Evolutionary conservation across 2,888 invertebrate genomes (phyloP).

Genomic region (Caenorhabditis imperialis): DNA sequence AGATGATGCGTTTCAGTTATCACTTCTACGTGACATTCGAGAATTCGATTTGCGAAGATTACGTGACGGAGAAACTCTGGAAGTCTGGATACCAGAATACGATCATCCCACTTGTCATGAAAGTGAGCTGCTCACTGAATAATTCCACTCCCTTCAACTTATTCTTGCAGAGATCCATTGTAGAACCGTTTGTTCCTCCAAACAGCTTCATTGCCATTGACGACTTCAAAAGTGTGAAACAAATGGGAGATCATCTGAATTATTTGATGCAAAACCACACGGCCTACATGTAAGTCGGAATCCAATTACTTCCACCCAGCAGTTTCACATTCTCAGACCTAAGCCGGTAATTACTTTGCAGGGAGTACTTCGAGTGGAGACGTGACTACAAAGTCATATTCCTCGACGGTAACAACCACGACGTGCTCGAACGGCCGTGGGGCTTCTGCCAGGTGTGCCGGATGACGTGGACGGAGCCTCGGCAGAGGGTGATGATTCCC

Average conservation of each 20-base stretch:
- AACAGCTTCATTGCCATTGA: slow-evolving; percentile 80
- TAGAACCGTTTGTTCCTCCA: slow-evolving; percentile 78
- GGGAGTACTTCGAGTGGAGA: slow-evolving; percentile 80
- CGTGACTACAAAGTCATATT: slow-evolving; percentile 71
- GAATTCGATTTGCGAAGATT: slow-evolving; percentile 77
- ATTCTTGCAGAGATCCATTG: slow-evolving; percentile 64
- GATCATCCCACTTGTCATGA: slow-evolving; percentile 74
- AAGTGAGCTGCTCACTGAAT: slow-evolving; percentile 40
- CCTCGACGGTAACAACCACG: slow-evolving; percentile 72
- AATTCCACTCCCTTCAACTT: neutral
- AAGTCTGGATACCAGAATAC: slow-evolving; percentile 70
- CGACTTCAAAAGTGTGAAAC: slow-evolving; percentile 79
- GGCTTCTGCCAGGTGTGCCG: slow-evolving; percentile 77
- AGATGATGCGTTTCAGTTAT: slow-evolving; percentile 63
- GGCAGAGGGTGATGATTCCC: slow-evolving; percentile 45
- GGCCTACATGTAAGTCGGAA: slow-evolving; percentile 77
- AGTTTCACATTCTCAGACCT: too few relatives aligned
- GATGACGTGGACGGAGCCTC: slow-evolving; percentile 64
- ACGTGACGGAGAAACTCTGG: slow-evolving; percentile 78
- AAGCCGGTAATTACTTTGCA: slow-evolving; percentile 55
- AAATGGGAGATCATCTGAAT: slow-evolving; percentile 79
- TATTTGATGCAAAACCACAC: slow-evolving; percentile 79
- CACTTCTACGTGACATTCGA: slow-evolving; percentile 76
- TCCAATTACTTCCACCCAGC: too few relatives aligned
- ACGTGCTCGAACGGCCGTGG: slow-evolving; percentile 75